Evolutionary conservation across 2,888 invertebrate genomes (phyloP), one percentile per base, ranked within the genome.

Genomic region (Lissonota sp.): DNA sequence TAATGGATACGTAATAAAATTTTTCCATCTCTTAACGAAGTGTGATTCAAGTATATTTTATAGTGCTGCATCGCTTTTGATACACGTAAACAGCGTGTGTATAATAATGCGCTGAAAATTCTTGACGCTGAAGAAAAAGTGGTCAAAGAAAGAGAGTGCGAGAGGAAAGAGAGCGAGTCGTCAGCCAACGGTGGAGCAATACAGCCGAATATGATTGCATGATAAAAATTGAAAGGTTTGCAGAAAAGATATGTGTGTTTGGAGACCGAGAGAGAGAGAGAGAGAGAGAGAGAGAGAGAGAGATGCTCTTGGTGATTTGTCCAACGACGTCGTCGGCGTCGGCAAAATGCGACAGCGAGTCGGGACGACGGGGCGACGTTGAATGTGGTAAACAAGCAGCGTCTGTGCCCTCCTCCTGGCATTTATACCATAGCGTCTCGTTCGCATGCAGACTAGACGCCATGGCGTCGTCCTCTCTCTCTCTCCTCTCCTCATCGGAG

Each of bases 161-260:
- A 10, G 44, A 10, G 7, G 42, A 10, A 44, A 10, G 44, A 26
- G 26, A 26, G 26, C 26, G 26, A 26, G 49, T 49, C 64, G 62
- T 46, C 40, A 63, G 63, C 63, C 63, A 63, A 46, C 63, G 26
- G 51, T 26, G 37, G 40, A 64, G 39, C 70, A 46, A 64, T 60
- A 66, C 16, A 58, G 51, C 49, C 51, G 60, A 67, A 67, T 80
- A 80, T 63, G 75, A 72, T 67, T 63, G 57, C 62, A 72, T 57
- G 76, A 80, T 80, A 76, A 80, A 80, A 80, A 72, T 76, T 71
- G 76, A 80, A 57, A 73, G 75, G 62, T 57, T 71, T 57, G 40
- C 55, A 62, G 42, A 10, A 67, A 14, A 62, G 72, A 64, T 71
- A 55, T 62, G 55, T 51, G 44, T 12, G 14, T 39, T 10, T 53